phyloP scores from a whole-genome alignment of 2,113 vertebrate genomes.

The Prolemur simus region DNA sequence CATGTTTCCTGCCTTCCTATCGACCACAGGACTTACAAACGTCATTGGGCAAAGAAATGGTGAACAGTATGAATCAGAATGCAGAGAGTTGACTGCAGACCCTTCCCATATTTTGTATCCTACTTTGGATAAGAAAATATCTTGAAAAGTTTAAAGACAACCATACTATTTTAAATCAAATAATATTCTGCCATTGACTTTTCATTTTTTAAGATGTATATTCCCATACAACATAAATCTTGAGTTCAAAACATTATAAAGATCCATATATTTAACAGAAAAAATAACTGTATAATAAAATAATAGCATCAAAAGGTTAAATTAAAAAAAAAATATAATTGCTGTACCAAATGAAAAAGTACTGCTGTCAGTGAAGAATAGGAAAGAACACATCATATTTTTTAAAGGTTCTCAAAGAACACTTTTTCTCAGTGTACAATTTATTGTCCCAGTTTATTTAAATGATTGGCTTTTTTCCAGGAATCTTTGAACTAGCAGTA shows the following conservation, averaged over 20 bases:
- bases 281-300: slow-evolving; percentile 30
- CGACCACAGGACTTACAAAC: neutral
- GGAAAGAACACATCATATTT: neutral
- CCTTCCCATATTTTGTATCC: neutral
- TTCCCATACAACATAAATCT: neutral
- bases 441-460: neutral
- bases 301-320: neutral
- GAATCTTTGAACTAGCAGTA: neutral
- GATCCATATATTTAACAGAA: neutral
- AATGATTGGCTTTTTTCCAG: neutral
- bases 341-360: neutral
- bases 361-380: neutral
- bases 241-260: neutral
- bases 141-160: slow-evolving; percentile 11
- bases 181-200: neutral
- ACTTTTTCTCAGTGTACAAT: neutral
- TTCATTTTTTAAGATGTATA: neutral
- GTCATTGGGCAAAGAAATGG: neutral
- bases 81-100: neutral
- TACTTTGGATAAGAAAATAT: neutral
- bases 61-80: neutral
- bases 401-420: neutral
- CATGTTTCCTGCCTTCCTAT: neutral
- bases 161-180: neutral
- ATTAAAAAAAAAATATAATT: slow-evolving; percentile 11